Evolutionary conservation across 2,113 vertebrate genomes (phyloP), one percentile per base, ranked within the genome.

Genomic region (Petaurus breviceps): DNA sequence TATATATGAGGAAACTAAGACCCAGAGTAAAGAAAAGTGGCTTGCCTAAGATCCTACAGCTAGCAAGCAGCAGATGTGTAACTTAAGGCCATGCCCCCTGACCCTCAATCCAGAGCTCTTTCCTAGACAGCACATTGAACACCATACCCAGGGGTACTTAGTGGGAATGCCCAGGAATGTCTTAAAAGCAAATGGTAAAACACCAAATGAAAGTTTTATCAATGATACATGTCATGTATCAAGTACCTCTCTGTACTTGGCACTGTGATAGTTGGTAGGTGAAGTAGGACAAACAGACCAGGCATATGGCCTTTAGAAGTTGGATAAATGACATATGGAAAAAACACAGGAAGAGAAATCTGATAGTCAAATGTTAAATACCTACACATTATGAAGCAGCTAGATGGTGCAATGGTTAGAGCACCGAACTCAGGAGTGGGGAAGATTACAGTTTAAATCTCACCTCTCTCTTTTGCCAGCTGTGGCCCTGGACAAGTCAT

Each of bases 1-100:
- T 16, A 31, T 0, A 0, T 0, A 0, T 4, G 25, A 19, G 46
- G 51, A 31, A 25, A 47, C 3, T 22, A 23, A 51, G n/a, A 47
- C 54, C 25, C 43, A 16, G 1, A 19, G 1, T 16, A n/a, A 28
- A 28, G 3, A 54, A 3, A 43, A 47, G 50, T 5, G 46, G 46
- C 2, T 93, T 94, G 57, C 50, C 51, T 53, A 24, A 0, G 26
- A 52, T 53, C 37, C 1, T 9, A 23, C 0, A 2, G 6, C 28
- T 31, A 22, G 28, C n/a, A 11, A 4, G 1, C 2, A 84, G 3
- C 0, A 7, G 43, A 3, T 0, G 28, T 23, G 55, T 25, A 31
- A 0, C 0, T 3, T 68, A 47, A 25, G 0, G 49, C 55, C 26
- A 12, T 0, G 0, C 51, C 51, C 31, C 31, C 54, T 50, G 26